These are phyloP conservation scores for Deroptyus accipitrinus DNA, from an alignment of 2,113 vertebrate genomes.

Conservation along the genomic window DNA sequence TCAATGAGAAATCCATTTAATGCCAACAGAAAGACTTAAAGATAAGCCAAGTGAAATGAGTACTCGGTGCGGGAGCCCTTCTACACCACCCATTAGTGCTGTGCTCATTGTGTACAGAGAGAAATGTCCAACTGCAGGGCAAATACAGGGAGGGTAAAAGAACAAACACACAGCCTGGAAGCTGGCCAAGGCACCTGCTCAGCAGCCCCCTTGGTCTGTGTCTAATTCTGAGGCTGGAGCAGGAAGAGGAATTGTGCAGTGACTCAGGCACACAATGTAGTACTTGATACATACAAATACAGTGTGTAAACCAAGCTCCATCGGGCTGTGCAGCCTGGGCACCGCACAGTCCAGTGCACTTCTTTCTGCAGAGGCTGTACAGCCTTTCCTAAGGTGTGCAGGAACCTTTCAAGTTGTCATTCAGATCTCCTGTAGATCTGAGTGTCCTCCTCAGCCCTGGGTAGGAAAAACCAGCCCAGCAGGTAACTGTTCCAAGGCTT, in stretches of 20 bases:
- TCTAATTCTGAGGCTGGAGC: not conserved
- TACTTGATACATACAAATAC: not conserved
- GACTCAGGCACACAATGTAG: not conserved
- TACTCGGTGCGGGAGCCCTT: not conserved
- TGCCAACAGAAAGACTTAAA: not conserved
- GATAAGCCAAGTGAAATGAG: not conserved
- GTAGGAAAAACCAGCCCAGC: constrained; percentile 40
- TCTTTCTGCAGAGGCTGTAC: not conserved
- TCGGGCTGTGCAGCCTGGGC: not conserved
- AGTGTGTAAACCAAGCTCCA: not conserved
- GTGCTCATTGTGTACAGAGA: not conserved
- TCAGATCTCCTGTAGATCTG: not conserved
- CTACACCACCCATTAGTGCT: not conserved
- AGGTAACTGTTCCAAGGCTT: not conserved
- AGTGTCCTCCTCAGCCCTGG: not conserved
- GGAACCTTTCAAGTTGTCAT: not conserved
- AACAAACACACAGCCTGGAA: not conserved
- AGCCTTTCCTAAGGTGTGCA: not conserved
- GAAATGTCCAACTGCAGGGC: not conserved
- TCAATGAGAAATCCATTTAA: not conserved
- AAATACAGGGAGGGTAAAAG: not conserved
- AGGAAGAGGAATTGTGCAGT: not conserved
- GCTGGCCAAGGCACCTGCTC: not conserved
- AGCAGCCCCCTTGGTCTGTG: not conserved
- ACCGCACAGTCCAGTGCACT: not conserved